These are phyloP conservation scores for Telenomus remus DNA, from an alignment of 1,140 invertebrate species.

Conservation along the genomic window DNA sequence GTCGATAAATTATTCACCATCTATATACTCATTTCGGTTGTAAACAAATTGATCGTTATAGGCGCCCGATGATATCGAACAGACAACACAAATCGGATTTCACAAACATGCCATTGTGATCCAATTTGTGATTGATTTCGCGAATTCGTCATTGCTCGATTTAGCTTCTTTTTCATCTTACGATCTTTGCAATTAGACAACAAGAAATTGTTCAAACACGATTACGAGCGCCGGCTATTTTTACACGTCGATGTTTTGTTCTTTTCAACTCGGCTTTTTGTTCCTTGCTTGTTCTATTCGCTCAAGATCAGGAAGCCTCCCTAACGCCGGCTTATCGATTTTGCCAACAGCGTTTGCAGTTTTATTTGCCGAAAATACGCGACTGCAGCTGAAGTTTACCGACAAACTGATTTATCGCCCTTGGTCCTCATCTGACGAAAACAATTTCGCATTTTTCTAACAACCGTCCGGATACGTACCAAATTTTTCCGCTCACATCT, in stretches of 20 bases:
- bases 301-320: constrained; percentile 41
- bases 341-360: constrained; percentile 35
- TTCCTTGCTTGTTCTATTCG: constrained; percentile 31
- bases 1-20: constrained; percentile 28
- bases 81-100: constrained; percentile 52
- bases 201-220: constrained; percentile 5
- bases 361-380: constrained; percentile 46
- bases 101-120: constrained; percentile 25
- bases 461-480: constrained; percentile 4
- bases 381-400: constrained; percentile 53
- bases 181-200: constrained; percentile 13
- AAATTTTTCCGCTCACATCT: background rate
- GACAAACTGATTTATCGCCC: constrained; percentile 47
- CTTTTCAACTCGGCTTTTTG: constrained; percentile 1
- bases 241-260: constrained; percentile 5
- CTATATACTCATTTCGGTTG: no score
- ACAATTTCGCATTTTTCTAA: constrained; percentile 33
- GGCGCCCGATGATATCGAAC: no score
- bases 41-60: no score
- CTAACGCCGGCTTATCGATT: constrained; percentile 50
- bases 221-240: background rate
- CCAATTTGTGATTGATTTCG: constrained; percentile 38
- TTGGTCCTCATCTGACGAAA: constrained; percentile 18
- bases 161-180: no score
- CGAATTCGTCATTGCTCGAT: background rate